phyloP scores from a whole-genome alignment of 2,797 vertebrate species.

The Garrulus glandarius region DNA sequence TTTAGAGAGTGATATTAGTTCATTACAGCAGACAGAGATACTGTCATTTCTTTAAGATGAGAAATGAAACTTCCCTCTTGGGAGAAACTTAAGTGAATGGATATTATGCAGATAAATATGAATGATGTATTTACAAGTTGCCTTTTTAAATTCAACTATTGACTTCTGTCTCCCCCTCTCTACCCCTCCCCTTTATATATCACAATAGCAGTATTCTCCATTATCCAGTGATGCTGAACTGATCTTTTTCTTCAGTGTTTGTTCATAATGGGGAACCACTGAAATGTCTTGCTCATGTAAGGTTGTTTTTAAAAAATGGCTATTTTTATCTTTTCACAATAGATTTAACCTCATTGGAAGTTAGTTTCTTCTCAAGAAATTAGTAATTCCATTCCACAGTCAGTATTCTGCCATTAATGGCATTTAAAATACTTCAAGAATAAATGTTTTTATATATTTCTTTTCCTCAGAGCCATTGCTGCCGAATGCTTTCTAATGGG shows the following conservation, averaged over 20 bases:
- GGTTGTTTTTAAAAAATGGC: conserved; percentile 77
- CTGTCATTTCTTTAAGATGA: conserved; percentile 25
- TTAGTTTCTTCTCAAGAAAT: conserved; percentile 76
- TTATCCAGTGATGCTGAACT: conserved; percentile 70
- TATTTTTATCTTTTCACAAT: conserved; percentile 75
- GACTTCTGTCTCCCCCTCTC: conserved; percentile 69
- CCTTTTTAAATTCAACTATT: conserved; percentile 56
- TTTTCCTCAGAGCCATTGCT: conserved; percentile 87
- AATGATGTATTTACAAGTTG: conserved; percentile 46
- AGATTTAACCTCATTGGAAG: conserved; percentile 76
- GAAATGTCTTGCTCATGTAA: conserved; percentile 79
- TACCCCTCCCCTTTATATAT: conserved; percentile 71
- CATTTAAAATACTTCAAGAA: conserved; percentile 64
- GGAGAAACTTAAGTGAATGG: conserved; percentile 21
- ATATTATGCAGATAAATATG: conserved; percentile 38
- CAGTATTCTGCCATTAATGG: conserved; percentile 71
- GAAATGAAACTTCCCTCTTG: conserved; percentile 22
- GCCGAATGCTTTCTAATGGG: conserved; percentile 89
- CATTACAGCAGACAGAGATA: neutral
- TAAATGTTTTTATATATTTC: conserved; percentile 78
- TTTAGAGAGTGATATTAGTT: conserved; percentile 13
- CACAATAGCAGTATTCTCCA: conserved; percentile 69
- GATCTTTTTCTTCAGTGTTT: conserved; percentile 72
- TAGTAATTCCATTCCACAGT: conserved; percentile 75
- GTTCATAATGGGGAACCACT: conserved; percentile 77